phyloP scores from a whole-genome alignment of 2,888 invertebrate genomes.

The Drosophila testacea region DNA sequence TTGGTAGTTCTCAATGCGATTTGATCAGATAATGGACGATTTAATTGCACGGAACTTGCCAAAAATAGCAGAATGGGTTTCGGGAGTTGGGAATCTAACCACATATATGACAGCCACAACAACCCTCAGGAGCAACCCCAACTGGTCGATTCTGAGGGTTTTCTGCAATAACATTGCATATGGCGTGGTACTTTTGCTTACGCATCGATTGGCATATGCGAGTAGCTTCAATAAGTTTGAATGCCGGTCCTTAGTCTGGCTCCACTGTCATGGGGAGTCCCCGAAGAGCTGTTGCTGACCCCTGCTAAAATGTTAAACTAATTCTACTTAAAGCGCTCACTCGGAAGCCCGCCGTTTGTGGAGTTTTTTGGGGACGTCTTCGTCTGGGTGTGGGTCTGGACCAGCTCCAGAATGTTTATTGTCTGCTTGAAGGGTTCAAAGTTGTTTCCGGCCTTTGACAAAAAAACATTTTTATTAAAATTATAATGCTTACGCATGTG shows the following conservation, averaged over 20 bases:
- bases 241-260: constrained; percentile 7
- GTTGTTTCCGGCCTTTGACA: constrained; percentile 53
- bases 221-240: constrained; percentile 48
- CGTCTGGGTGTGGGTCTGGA: constrained; percentile 18
- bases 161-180: constrained; percentile 59
- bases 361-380: constrained; percentile 19
- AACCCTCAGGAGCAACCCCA: constrained; percentile 55
- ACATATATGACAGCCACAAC: constrained; percentile 18
- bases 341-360: constrained; percentile 52
- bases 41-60: constrained; percentile 72
- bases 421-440: constrained; percentile 69
- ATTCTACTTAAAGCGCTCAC: constrained; percentile 69
- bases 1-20: constrained; percentile 46
- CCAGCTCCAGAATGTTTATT: constrained; percentile 45
- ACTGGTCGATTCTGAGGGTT: constrained; percentile 28
- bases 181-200: constrained; percentile 64
- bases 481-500: constrained; percentile 67
- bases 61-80: constrained; percentile 32
- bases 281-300: constrained; percentile 45
- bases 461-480: constrained; percentile 75
- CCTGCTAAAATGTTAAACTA: constrained; percentile 45
- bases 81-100: constrained; percentile 2
- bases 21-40: constrained; percentile 55
- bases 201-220: constrained; percentile 68
- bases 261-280: constrained; percentile 32